A percentile compares a stretch with the other conserved stretches of the same genome.
Evolutionary conservation across 2,888 invertebrate species (phyloP).

Genomic region (Xanthorhoe spadicearia): DNA sequence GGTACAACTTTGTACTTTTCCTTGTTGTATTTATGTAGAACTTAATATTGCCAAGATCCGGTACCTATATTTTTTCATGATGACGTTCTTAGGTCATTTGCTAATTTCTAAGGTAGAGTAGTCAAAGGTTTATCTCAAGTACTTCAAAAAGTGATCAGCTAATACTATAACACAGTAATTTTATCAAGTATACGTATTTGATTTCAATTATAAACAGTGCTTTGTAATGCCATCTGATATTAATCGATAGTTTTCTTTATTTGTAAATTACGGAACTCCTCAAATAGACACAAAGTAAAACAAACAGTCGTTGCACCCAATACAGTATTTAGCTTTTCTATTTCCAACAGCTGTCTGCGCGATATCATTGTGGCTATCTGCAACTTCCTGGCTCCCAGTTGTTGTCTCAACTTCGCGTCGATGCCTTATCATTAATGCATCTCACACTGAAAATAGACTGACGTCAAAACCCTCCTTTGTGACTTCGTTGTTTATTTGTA

Average conservation of each 20-base stretch:
- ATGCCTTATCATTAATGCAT: conserved; percentile 44
- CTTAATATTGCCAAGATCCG: background rate
- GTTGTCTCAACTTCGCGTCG: conserved; percentile 32
- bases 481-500: conserved; percentile 34
- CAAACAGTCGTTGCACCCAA: conserved; percentile 24
- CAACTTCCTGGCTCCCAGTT: conserved; percentile 34
- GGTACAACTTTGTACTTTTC: conserved; percentile 7
- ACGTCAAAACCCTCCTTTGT: conserved; percentile 20
- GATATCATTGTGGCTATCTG: conserved; percentile 34
- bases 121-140: too few species aligned
- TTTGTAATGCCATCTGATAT: background rate
- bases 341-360: conserved; percentile 34
- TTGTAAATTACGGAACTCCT: conserved; percentile 12
- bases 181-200: background rate
- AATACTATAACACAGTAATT: background rate
- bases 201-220: background rate
- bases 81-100: too few species aligned
- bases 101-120: too few species aligned
- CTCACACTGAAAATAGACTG: conserved; percentile 34
- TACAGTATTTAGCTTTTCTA: conserved; percentile 34
- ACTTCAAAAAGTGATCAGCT: background rate
- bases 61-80: background rate
- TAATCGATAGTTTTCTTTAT: conserved; percentile 1
- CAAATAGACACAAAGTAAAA: conserved; percentile 10
- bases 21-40: conserved; percentile 12